These are phyloP conservation scores for Tinea semifulvella DNA, from an alignment of 2,888 invertebrate genomes.

Conservation along the genomic window DNA sequence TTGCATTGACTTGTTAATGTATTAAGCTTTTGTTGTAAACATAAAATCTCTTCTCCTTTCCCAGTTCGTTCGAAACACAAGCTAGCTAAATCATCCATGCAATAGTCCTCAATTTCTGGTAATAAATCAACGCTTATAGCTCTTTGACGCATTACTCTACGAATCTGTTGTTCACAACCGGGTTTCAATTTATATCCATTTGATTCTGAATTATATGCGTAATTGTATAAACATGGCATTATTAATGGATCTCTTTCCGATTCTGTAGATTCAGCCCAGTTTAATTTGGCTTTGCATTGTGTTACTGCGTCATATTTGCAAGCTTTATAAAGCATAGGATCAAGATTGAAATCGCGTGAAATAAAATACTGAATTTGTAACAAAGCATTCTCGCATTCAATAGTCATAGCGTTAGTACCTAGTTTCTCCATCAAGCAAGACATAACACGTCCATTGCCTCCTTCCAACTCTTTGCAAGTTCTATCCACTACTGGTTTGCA, in stretches of 20 bases:
- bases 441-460: slow-evolving; percentile 85
- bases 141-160: slow-evolving; percentile 91
- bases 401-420: slow-evolving; percentile 83
- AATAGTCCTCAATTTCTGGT: slow-evolving; percentile 92
- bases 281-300: slow-evolving; percentile 80
- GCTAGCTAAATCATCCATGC: slow-evolving; percentile 85
- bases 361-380: slow-evolving; percentile 98
- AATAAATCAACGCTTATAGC: slow-evolving; percentile 92
- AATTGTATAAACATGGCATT: slow-evolving; percentile 89
- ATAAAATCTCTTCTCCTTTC: slow-evolving; percentile 91
- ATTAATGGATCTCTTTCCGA: slow-evolving; percentile 85
- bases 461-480: slow-evolving; percentile 76
- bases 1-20: slow-evolving; percentile 75
- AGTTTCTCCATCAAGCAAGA: slow-evolving; percentile 94
- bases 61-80: slow-evolving; percentile 86
- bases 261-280: slow-evolving; percentile 75
- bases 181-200: slow-evolving; percentile 59
- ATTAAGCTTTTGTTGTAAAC: slow-evolving; percentile 87
- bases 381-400: slow-evolving; percentile 89
- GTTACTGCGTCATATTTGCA: slow-evolving; percentile 89
- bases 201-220: slow-evolving; percentile 66
- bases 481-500: slow-evolving; percentile 86
- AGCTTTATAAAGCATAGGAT: slow-evolving; percentile 86
- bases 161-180: slow-evolving; percentile 79
- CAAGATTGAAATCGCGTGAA: slow-evolving; percentile 92